phyloP scores from a whole-genome alignment of 2,888 invertebrate species.

The Notodromas monacha region DNA sequence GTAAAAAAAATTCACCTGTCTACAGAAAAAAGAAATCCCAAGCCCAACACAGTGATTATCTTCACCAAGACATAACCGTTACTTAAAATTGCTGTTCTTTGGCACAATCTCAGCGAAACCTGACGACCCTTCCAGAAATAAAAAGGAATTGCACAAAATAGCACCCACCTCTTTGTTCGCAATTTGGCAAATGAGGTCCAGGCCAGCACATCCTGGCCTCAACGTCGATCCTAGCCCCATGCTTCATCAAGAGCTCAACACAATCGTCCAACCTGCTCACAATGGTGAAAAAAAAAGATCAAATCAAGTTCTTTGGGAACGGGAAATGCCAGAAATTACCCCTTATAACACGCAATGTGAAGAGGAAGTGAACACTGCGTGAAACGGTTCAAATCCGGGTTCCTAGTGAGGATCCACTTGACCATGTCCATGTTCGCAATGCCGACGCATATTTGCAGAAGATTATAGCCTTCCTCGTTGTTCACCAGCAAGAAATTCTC shows the following conservation, averaged over 20 bases:
- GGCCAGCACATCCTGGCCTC: slow-evolving; percentile 42
- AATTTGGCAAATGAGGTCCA: slow-evolving; percentile 31
- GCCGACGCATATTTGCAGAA: slow-evolving; percentile 36
- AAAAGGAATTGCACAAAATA: no score
- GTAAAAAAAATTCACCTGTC: no score
- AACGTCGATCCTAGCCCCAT: slow-evolving; percentile 33
- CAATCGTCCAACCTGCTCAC: slow-evolving; percentile 30
- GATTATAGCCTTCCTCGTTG: slow-evolving; percentile 31
- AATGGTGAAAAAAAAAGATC: no score
- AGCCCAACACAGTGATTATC: no score
- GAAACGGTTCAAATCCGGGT: slow-evolving; percentile 29
- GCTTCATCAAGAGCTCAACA: slow-evolving; percentile 29
- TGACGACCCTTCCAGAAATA: no score
- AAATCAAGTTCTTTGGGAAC: neutral
- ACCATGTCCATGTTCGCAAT: slow-evolving; percentile 33
- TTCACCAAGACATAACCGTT: no score
- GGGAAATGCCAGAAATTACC: slow-evolving; percentile 15
- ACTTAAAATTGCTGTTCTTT: no score
- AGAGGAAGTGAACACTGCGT: slow-evolving; percentile 39
- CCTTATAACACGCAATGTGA: slow-evolving; percentile 36
- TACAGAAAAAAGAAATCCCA: no score
- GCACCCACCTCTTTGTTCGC: slow-evolving; percentile 33
- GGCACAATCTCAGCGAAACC: no score
- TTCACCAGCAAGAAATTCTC: slow-evolving; percentile 31
- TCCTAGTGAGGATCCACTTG: slow-evolving; percentile 28